Percentiles rank a stretch among this genome's conserved stretches.
Evolutionary conservation across 1,140 invertebrate genomes (phyloP).

Genomic region (Dreissena rostriformis): DNA sequence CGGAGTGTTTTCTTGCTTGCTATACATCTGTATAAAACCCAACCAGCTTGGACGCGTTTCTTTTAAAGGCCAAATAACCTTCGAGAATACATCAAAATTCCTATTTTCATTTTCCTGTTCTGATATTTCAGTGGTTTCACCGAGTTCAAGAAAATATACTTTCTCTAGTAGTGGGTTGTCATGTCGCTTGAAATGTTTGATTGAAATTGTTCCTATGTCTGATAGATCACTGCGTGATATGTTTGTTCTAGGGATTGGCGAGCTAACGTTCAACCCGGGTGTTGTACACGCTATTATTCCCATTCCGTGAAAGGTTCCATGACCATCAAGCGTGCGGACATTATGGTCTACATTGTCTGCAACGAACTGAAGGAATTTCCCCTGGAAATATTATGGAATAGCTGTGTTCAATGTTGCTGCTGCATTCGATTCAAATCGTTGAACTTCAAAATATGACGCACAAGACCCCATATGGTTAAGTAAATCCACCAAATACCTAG

Average conservation of each 20-base stretch:
- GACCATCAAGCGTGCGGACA: conserved; percentile 64
- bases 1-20: not conserved
- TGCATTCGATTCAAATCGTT: conserved; percentile 57
- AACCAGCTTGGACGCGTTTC: conserved; percentile 18
- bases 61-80: conserved; percentile 7
- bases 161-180: not conserved
- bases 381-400: conserved; percentile 12
- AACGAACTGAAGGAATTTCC: conserved; percentile 56
- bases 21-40: conserved; percentile 55
- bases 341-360: conserved; percentile 68
- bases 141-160: not conserved
- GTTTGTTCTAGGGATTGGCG: not conserved
- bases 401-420: conserved; percentile 24
- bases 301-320: conserved; percentile 68
- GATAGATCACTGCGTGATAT: conserved; percentile 7
- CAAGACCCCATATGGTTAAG: conserved; percentile 53
- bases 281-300: conserved; percentile 65
- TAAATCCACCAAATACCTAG: conserved; percentile 54
- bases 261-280: conserved; percentile 16
- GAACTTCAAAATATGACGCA: conserved; percentile 53
- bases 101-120: not conserved
- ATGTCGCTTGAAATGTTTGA: conserved; percentile 21
- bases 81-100: not conserved
- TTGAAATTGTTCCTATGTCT: conserved; percentile 20
- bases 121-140: not conserved